Evolutionary conservation across 2,797 vertebrate genomes (phyloP).

Genomic region (Enteromius thamalakanensis): DNA sequence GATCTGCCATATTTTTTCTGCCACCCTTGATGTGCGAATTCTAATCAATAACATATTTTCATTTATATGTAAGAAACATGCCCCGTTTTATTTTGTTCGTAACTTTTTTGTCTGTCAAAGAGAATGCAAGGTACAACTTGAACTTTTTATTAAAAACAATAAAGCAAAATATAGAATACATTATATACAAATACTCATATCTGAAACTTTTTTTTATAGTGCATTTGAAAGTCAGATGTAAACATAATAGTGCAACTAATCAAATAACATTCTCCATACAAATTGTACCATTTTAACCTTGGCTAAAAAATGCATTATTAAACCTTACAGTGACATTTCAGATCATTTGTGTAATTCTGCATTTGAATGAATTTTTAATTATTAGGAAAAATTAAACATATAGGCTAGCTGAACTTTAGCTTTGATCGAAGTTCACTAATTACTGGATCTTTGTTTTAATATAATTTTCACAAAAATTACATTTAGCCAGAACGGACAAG

Average conservation of each 20-base stretch:
- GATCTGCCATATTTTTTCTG: conserved; percentile 39
- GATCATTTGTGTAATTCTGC: too few relatives aligned
- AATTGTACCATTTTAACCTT: not conserved
- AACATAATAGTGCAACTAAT: not conserved
- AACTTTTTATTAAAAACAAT: conserved; percentile 2
- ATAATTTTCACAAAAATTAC: not conserved
- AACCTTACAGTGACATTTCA: not conserved
- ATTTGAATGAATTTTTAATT: not conserved
- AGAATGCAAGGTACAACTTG: not conserved
- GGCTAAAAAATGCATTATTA: not conserved
- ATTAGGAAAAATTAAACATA: not conserved
- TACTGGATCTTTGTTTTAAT: not conserved
- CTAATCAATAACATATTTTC: conserved; percentile 46
- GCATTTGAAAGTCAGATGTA: not conserved
- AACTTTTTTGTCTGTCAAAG: not conserved
- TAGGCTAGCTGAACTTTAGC: not conserved
- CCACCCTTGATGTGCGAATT: conserved; percentile 48
- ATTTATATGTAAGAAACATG: conserved; percentile 48
- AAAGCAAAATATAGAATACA: not conserved
- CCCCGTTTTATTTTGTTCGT: not conserved
- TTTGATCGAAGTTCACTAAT: not conserved
- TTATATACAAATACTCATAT: not conserved
- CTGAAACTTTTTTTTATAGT: not conserved
- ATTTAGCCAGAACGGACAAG: not conserved
- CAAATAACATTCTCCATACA: not conserved